These are phyloP conservation scores for Phania funesta DNA, from an alignment of 2,888 invertebrate species.

Conservation along the genomic window DNA sequence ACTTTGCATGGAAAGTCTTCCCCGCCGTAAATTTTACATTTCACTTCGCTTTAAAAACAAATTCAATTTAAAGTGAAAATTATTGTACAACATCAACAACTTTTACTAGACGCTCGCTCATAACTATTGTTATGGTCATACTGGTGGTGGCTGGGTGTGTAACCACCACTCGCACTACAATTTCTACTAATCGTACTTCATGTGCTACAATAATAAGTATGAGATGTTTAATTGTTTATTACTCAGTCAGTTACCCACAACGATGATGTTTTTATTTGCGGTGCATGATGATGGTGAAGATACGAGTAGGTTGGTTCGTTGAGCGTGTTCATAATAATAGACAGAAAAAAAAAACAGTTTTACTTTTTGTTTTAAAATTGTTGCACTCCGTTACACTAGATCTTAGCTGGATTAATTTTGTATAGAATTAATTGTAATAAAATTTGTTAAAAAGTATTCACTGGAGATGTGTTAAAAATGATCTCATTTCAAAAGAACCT, in stretches of 20 bases:
- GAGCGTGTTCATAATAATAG: conserved; percentile 21
- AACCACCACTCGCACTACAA: background rate
- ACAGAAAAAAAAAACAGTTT: no score
- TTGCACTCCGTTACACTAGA: no score
- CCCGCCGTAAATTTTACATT: conserved; percentile 22
- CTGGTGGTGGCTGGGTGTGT: conserved; percentile 21
- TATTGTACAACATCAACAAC: conserved; percentile 58
- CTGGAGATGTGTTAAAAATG: no score
- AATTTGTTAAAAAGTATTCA: no score
- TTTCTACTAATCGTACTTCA: conserved; percentile 9
- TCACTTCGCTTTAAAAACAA: conserved; percentile 35
- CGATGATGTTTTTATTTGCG: conserved; percentile 5
- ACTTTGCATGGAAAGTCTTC: conserved; percentile 6
- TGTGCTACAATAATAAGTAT: background rate
- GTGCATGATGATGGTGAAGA: background rate
- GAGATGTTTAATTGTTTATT: background rate
- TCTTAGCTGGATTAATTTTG: no score
- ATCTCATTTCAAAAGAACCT: no score
- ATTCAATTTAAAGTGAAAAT: conserved; percentile 56
- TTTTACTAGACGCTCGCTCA: conserved; percentile 56
- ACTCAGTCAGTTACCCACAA: conserved; percentile 31
- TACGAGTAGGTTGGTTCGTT: conserved; percentile 19
- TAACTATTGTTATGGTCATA: conserved; percentile 34
- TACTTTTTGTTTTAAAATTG: no score
- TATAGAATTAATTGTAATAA: no score